Base-by-base conservation (phyloP, 35 echinoderm and acorn worm genomes). In the Acanthaster planci region DNA sequence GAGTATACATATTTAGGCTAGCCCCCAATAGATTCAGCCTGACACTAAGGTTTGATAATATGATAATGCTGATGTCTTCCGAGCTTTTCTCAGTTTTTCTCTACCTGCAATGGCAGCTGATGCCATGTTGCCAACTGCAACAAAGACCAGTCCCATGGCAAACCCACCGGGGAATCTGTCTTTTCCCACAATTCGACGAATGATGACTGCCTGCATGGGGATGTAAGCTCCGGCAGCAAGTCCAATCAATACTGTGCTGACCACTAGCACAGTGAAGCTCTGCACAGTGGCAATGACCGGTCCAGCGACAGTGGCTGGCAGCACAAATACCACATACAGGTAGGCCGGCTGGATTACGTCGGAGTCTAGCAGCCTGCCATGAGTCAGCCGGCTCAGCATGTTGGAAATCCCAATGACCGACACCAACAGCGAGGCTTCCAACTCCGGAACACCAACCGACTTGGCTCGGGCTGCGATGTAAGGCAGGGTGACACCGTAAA, bases 401-500 rank as follows among this genome's bases (percentile, higher is more conserved):
- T 77, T 88, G 7, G 12, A 42, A 32, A 88, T 82, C 21, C 86
- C 86, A 0, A 82, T 52, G 29, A 60, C 77, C 29, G 86, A 88
- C 21, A 82, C 37, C 8, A 88, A 77, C 18, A 88, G 60, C 16
- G 64, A 22, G 19, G 84, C 84, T 7, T 15, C 34, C 26, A 77
- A 47, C 47, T 88, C 78, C 0, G 58, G 50, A 18, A 88, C 51
- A 9, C 58, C 78, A 0, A 42, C 54, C 50, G 38, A 57, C 52
- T 64, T 55, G 8, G 78, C 86, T 26, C 77, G 79, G 21, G 86
- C 86, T 18, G 79, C 78, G 17, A 88, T 27, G 58, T 88, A 77
- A 21, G 86, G 44, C 52, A 75, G 16, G 18, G 77, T 67, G 15
- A 51, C 55, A 38, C 53, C 57, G 34, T 82, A 88, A 35, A 52